phyloP scores from a whole-genome alignment of 1,140 invertebrate genomes.

The Drosophila ironensis region DNA sequence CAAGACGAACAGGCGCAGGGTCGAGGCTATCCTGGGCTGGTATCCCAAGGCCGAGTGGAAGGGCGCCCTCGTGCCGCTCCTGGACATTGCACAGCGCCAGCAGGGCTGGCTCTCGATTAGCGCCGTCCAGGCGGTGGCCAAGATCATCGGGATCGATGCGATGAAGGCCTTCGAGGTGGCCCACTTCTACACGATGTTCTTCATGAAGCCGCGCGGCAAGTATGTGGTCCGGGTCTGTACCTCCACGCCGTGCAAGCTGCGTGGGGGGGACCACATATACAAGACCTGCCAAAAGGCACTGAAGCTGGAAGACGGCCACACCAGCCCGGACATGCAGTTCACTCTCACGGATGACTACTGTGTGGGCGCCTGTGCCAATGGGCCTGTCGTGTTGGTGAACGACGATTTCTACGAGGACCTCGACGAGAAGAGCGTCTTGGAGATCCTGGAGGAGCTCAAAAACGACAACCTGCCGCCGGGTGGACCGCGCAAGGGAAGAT shows the following conservation, averaged over 20 bases:
- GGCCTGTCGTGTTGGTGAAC: constrained; percentile 35
- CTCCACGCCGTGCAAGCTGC: constrained; percentile 37
- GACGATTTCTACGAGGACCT: constrained; percentile 58
- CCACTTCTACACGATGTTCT: constrained; percentile 45
- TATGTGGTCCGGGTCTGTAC: constrained; percentile 31
- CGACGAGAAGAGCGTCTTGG: not conserved
- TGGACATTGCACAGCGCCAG: constrained; percentile 58
- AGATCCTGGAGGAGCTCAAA: constrained; percentile 11
- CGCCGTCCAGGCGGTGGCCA: constrained; percentile 34
- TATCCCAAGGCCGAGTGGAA: constrained; percentile 29
- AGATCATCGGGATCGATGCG: constrained; percentile 31
- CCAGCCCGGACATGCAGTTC: constrained; percentile 48
- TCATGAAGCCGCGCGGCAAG: constrained; percentile 24
- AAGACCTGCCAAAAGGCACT: constrained; percentile 10
- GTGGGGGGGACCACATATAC: constrained; percentile 26
- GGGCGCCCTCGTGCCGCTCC: constrained; percentile 41
- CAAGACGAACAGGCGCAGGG: constrained; percentile 15
- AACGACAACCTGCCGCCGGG: constrained; percentile 4
- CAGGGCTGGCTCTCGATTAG: constrained; percentile 56
- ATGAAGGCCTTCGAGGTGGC: constrained; percentile 48
- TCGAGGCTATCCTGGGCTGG: constrained; percentile 8
- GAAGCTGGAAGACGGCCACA: constrained; percentile 15
- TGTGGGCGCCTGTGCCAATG: constrained; percentile 53
- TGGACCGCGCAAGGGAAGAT: constrained; percentile 22
- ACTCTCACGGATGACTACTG: constrained; percentile 16